phyloP scores from a whole-genome alignment of 2,888 invertebrate species.

The Helicoverpa assulta region DNA sequence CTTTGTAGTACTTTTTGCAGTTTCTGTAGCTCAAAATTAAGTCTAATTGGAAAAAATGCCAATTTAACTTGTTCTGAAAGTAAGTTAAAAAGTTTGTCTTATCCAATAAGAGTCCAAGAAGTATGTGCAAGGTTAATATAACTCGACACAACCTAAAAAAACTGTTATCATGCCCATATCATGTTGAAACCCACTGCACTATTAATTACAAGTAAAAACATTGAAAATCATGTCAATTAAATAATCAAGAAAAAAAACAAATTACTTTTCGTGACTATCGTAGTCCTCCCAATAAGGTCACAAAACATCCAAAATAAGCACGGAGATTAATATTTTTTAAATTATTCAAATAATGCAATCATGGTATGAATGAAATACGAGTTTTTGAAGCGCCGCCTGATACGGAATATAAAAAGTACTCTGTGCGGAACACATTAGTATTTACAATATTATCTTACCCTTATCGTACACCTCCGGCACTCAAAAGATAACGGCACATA shows the following conservation, averaged over 20 bases:
- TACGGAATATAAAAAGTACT: too few species aligned
- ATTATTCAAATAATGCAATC: slow-evolving; percentile 49
- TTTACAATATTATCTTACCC: slow-evolving; percentile 79
- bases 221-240: slow-evolving; percentile 12
- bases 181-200: slow-evolving; percentile 34
- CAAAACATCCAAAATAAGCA: slow-evolving; percentile 28
- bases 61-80: slow-evolving; percentile 35
- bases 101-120: slow-evolving; percentile 70
- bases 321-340: slow-evolving; percentile 43
- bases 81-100: slow-evolving; percentile 49
- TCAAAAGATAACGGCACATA: slow-evolving; percentile 85
- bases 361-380: slow-evolving; percentile 51
- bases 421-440: slow-evolving; percentile 71
- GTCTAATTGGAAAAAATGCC: slow-evolving; percentile 23
- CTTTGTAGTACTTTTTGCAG: background rate
- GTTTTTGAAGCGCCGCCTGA: slow-evolving; percentile 70
- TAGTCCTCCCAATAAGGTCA: slow-evolving; percentile 27
- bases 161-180: slow-evolving; percentile 51
- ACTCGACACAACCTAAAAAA: slow-evolving; percentile 32
- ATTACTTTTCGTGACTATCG: background rate
- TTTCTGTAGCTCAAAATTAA: background rate
- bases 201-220: slow-evolving; percentile 38
- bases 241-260: slow-evolving; percentile 15
- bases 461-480: slow-evolving; percentile 84
- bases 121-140: slow-evolving; percentile 52